These are phyloP conservation scores for Diploscapter pachys DNA, from an alignment of 1,140 invertebrate genomes.

Conservation along the genomic window DNA sequence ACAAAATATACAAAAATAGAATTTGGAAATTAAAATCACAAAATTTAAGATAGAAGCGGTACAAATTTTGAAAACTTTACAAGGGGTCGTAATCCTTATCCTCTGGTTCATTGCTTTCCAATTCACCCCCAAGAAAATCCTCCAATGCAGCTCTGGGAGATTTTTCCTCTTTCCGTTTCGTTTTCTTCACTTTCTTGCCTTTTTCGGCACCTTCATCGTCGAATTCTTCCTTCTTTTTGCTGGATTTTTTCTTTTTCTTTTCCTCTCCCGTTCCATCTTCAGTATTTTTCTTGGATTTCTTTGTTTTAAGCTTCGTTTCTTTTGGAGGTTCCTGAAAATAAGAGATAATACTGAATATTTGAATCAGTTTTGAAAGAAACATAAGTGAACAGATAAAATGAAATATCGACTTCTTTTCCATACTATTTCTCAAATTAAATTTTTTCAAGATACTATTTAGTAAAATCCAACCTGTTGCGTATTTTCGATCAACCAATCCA, in stretches of 20 bases:
- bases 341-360: background rate
- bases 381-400: no score
- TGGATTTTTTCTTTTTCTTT: conserved; percentile 5
- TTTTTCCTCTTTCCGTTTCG: conserved; percentile 7
- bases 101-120: background rate
- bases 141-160: background rate
- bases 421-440: background rate
- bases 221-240: conserved; percentile 1
- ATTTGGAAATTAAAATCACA: no score
- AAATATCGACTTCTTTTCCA: background rate
- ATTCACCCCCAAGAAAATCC: conserved; percentile 3
- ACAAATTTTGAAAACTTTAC: no score
- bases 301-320: background rate
- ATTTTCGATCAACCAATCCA: background rate
- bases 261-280: background rate
- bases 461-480: background rate
- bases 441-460: background rate
- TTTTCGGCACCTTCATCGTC: conserved; percentile 11
- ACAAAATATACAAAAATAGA: no score
- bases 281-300: no score
- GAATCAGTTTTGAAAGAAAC: background rate
- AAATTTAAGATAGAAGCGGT: no score
- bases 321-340: background rate
- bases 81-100: no score
- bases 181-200: conserved; percentile 13